Evolutionary conservation across 2,113 vertebrate genomes (phyloP).

Genomic region (Tiliqua scincoides): DNA sequence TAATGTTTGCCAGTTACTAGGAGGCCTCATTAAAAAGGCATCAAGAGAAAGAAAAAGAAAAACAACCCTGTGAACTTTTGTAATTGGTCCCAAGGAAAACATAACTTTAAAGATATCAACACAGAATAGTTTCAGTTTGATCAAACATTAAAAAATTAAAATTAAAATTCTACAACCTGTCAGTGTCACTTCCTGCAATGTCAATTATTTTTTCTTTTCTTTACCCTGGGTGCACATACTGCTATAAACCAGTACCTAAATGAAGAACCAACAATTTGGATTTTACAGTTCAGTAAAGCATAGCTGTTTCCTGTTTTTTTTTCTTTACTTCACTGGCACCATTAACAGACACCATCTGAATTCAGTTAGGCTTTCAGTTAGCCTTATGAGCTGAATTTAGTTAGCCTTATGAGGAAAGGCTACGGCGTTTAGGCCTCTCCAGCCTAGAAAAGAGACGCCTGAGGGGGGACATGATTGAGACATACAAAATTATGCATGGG

Average conservation of each 20-base stretch:
- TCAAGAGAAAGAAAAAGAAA: slow-evolving; percentile 78
- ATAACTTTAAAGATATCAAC: slow-evolving; percentile 63
- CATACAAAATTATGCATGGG: too few relatives aligned
- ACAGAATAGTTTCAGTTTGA: slow-evolving; percentile 47
- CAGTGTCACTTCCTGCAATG: not conserved
- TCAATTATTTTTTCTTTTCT: not conserved
- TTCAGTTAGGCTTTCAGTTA: not conserved
- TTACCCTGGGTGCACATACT: not conserved
- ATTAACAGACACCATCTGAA: not conserved
- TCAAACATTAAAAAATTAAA: slow-evolving; percentile 23
- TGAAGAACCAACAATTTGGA: not conserved
- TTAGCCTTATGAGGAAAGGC: too few relatives aligned
- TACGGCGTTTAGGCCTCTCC: too few relatives aligned
- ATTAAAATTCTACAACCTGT: not conserved
- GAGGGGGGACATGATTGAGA: too few relatives aligned
- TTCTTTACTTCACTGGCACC: not conserved
- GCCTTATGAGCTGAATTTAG: too few relatives aligned
- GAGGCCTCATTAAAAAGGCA: slow-evolving; percentile 86
- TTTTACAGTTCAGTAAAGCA: not conserved
- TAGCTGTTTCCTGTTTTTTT: not conserved
- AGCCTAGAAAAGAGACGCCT: too few relatives aligned
- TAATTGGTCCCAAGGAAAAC: slow-evolving; percentile 77
- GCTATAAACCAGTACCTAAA: not conserved
- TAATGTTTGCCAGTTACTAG: slow-evolving; percentile 73
- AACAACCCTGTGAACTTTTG: slow-evolving; percentile 79